phyloP scores from a whole-genome alignment of 1,140 invertebrate species.

The Mercenaria mercenaria region DNA sequence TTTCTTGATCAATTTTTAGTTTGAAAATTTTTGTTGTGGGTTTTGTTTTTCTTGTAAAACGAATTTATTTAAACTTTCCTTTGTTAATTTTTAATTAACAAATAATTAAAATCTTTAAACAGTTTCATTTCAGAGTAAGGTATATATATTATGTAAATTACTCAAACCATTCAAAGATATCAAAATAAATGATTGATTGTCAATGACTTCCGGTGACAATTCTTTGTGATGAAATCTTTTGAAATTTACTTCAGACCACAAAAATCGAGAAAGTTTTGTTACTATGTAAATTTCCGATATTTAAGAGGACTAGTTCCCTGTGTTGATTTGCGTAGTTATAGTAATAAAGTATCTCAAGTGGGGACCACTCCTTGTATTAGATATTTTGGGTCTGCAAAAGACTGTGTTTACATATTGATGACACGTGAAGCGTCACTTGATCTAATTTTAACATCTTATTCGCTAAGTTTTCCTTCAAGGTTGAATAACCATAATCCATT shows the following conservation, averaged over 20 bases:
- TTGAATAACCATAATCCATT: constrained; percentile 26
- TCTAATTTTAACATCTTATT: constrained; percentile 53
- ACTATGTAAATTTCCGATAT: constrained; percentile 20
- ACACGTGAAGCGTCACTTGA: constrained; percentile 44
- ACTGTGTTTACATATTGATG: constrained; percentile 47
- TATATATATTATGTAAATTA: no score
- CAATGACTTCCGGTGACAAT: background rate
- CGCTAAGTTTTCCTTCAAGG: background rate
- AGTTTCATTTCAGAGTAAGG: no score
- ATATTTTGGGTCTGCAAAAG: background rate
- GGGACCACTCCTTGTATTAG: constrained; percentile 1
- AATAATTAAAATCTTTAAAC: no score
- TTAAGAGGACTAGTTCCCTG: background rate
- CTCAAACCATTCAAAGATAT: background rate
- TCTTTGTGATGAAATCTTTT: background rate
- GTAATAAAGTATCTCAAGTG: constrained; percentile 18
- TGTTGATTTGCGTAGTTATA: constrained; percentile 9
- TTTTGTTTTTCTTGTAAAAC: background rate
- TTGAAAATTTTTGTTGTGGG: background rate
- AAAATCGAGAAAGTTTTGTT: background rate
- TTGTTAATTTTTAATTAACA: no score
- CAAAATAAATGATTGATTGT: background rate
- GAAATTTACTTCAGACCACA: background rate
- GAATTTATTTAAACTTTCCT: no score
- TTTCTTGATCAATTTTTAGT: background rate